Percentiles rank a stretch among this genome's conserved stretches.
These are phyloP conservation scores for Microtus californicus DNA, from an alignment of 2,797 vertebrate genomes.

Conservation along the genomic window DNA sequence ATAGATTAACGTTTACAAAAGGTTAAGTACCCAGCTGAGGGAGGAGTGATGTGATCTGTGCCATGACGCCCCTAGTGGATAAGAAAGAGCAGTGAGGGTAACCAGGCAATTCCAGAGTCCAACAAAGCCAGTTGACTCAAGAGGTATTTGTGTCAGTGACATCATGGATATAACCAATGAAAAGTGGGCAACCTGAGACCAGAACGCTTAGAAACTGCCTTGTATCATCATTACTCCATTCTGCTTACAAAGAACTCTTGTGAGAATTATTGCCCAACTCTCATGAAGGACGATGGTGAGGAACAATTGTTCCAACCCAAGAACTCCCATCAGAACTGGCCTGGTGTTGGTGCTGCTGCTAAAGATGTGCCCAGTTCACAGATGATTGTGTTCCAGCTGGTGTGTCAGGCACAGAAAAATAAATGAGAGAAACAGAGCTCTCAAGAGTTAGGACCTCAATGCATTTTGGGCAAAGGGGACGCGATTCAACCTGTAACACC, in stretches of 20 bases:
- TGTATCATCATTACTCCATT: not conserved
- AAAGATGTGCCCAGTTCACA: not conserved
- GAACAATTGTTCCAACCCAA: not conserved
- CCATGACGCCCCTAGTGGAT: not conserved
- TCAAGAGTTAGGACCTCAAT: not conserved
- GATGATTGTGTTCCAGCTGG: not conserved
- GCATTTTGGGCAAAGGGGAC: not conserved
- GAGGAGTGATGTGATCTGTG: not conserved
- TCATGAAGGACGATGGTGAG: not conserved
- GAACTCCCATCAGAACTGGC: constrained; percentile 19
- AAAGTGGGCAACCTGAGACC: constrained; percentile 1
- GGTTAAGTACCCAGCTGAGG: not conserved
- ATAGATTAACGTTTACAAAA: not conserved
- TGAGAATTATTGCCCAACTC: constrained; percentile 1
- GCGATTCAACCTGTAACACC: not conserved
- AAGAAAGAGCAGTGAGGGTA: not conserved
- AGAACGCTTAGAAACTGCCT: not conserved
- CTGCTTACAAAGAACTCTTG: constrained; percentile 22
- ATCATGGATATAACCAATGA: not conserved
- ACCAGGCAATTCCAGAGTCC: not conserved
- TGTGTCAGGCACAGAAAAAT: not conserved
- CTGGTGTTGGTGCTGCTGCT: not conserved
- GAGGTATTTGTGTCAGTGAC: not conserved
- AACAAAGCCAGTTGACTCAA: constrained; percentile 26
- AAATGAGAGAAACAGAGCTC: not conserved